phyloP scores from a whole-genome alignment of 2,888 invertebrate genomes.

The Romanomermis culicivorax region DNA sequence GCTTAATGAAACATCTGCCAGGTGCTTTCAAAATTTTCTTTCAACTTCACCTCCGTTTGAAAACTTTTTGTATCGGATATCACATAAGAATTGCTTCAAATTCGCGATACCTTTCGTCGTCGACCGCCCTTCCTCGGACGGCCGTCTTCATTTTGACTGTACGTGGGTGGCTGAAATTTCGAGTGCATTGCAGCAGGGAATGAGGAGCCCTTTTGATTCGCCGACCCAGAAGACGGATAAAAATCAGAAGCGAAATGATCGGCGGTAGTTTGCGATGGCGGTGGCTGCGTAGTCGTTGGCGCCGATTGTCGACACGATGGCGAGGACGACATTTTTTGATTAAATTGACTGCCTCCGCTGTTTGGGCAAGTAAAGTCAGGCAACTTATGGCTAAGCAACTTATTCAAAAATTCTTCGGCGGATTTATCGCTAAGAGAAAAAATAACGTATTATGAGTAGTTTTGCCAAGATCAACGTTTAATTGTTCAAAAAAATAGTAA shows the following conservation, averaged over 20 bases:
- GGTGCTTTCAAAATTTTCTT: too few relatives aligned
- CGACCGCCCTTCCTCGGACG: slow-evolving; percentile 3
- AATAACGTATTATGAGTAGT: neutral
- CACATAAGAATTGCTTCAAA: too few relatives aligned
- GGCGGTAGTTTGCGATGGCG: too few relatives aligned
- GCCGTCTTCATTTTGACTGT: neutral
- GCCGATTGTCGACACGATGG: neutral
- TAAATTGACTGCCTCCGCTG: neutral
- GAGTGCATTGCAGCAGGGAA: neutral
- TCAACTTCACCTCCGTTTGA: too few relatives aligned
- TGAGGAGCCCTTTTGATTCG: neutral
- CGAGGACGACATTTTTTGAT: too few relatives aligned
- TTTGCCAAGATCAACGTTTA: too few relatives aligned
- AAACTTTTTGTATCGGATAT: too few relatives aligned
- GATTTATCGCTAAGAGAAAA: slow-evolving; percentile 33
- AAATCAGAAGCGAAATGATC: neutral
- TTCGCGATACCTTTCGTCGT: neutral
- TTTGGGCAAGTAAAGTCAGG: neutral
- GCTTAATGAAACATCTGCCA: too few relatives aligned
- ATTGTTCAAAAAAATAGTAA: too few relatives aligned
- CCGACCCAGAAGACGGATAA: neutral
- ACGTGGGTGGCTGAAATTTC: slow-evolving; percentile 1
- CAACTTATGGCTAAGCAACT: slow-evolving; percentile 45
- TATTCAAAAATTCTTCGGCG: slow-evolving; percentile 58
- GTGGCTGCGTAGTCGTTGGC: neutral